Evolutionary conservation across 2,888 invertebrate genomes (phyloP), one percentile per base, ranked within the genome.

Genomic region (Acrobasis consociella): DNA sequence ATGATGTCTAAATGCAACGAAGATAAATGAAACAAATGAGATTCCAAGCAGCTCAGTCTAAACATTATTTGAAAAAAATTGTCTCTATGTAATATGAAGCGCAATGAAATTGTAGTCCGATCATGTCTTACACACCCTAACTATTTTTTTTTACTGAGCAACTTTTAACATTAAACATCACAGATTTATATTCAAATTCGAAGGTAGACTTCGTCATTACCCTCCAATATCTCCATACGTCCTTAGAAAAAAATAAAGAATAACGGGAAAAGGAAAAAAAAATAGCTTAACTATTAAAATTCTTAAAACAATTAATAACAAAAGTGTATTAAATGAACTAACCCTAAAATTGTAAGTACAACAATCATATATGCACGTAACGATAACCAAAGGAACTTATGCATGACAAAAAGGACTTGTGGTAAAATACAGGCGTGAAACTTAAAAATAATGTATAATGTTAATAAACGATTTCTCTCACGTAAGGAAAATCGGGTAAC

Each of bases 91-190:
- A 51, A 16, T 38, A 56, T 11, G 56, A 56, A 39, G 31, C 22
- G 42, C 39, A 17, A 46, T 31, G 38, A 50, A 50, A 15, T 17
- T 60, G n/a, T 51, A 56, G 53, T 58, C 46, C 39, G 11, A 59
- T 39, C 17, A 65, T 65, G 62, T 65, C 64, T 66, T 66, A 65
- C 46, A 55, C 62, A 46, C 39, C 79, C 72, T 71, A 76, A 76
- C 72, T 78, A 78, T 72, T 70, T 83, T 86, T 84, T 83, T 82
- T 71, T 83, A 87, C 76, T 90, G 89, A 90, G 89, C 87, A 89
- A 89, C 83, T 77, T 82, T 31, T 84, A 80, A 71, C 68, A 77
- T 75, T 78, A 75, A 77, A 80, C 69, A 86, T 86, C 87, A 86
- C 85, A 86, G 84, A 79, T 79, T 77, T 66, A 65, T 39, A 62